phyloP scores from a whole-genome alignment of 2,888 invertebrate species.

The Julus scandinavius region DNA sequence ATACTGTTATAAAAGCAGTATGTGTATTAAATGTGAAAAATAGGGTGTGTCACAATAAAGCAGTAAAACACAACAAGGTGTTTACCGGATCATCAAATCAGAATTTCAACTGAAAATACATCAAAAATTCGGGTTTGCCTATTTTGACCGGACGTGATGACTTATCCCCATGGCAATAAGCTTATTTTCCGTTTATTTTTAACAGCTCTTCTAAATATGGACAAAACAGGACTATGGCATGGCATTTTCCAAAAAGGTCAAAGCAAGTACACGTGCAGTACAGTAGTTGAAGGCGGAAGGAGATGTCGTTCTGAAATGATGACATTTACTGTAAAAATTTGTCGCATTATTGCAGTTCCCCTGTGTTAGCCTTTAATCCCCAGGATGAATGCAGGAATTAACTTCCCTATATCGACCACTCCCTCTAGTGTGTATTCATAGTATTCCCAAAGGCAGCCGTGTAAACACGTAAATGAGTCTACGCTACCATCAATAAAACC shows the following conservation, averaged over 20 bases:
- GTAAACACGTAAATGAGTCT: slow-evolving; percentile 8
- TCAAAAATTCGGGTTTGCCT: neutral
- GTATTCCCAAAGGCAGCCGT: neutral
- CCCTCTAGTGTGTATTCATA: slow-evolving; percentile 7
- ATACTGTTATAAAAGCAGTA: too few relatives aligned
- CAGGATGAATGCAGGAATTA: slow-evolving; percentile 12
- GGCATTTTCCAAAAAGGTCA: neutral
- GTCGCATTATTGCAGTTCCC: slow-evolving; percentile 5
- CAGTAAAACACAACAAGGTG: neutral
- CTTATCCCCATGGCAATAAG: slow-evolving; percentile 36
- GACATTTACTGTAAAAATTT: slow-evolving; percentile 9
- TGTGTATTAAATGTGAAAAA: neutral
- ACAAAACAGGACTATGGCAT: neutral
- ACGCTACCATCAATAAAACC: neutral
- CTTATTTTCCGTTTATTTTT: neutral
- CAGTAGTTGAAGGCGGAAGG: neutral
- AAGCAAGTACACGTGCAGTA: neutral
- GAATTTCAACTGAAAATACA: neutral
- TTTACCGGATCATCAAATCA: neutral
- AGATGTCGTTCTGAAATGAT: neutral
- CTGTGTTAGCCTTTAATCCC: neutral
- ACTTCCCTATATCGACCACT: slow-evolving; percentile 21
- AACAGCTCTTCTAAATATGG: neutral
- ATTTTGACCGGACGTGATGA: neutral
- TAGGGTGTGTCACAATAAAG: neutral